Evolutionary conservation across 92 coral and sea anemone species (phyloP).

Genomic region (Phenganax subtilis): DNA sequence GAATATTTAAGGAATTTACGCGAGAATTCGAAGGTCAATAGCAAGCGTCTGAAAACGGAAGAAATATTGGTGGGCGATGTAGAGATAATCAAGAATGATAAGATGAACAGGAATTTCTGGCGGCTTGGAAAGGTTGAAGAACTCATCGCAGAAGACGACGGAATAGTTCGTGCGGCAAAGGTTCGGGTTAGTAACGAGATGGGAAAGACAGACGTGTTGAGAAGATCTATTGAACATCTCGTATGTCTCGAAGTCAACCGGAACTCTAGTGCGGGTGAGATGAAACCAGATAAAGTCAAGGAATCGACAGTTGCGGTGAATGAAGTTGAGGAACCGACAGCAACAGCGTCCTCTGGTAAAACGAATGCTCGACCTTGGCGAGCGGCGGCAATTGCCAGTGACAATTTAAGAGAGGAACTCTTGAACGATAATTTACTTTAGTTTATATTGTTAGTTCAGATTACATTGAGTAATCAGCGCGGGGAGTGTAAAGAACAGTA

Average conservation of each 20-base stretch:
- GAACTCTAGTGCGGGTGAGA: no score
- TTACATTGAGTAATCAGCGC: not conserved
- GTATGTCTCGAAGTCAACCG: not conserved
- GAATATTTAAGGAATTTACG: conserved; percentile 13
- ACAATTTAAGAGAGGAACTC: no score
- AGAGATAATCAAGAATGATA: conserved; percentile 1
- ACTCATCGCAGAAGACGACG: not conserved
- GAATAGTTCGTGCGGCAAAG: conserved; percentile 7
- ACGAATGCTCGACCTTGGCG: not conserved
- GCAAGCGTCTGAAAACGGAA: conserved; percentile 5
- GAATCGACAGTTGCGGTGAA: no score
- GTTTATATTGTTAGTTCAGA: no score
- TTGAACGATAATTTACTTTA: no score
- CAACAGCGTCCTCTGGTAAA: no score
- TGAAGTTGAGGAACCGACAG: not conserved
- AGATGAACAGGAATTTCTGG: conserved; percentile 2
- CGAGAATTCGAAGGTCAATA: conserved; percentile 1
- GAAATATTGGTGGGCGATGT: not conserved
- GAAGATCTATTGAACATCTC: conserved; percentile 1
- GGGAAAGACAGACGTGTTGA: not conserved
- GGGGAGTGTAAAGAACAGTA: conserved; percentile 3
- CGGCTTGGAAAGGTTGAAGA: not conserved
- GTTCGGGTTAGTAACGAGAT: not conserved
- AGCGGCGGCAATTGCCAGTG: not conserved
- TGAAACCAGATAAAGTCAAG: no score